phyloP scores from a whole-genome alignment of 2,888 invertebrate species.

The Phalera bucephala region DNA sequence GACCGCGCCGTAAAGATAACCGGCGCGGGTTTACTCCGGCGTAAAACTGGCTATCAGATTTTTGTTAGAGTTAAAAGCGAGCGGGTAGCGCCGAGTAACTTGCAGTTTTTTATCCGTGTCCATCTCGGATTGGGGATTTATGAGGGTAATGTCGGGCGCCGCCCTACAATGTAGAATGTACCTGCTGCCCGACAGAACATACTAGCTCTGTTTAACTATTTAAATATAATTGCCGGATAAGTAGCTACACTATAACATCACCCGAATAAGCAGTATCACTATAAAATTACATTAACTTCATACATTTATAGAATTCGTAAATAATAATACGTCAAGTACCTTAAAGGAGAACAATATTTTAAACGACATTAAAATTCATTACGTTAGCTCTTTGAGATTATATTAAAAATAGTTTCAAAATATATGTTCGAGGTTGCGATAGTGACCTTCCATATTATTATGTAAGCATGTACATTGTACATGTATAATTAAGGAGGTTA shows the following conservation, averaged over 20 bases:
- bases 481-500: too few species aligned
- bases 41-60: neutral
- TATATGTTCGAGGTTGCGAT: too few species aligned
- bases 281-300: too few species aligned
- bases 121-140: slow-evolving; percentile 1
- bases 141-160: neutral
- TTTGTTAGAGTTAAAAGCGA: neutral
- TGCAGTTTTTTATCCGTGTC: neutral
- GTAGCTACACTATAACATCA: too few species aligned
- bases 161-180: neutral
- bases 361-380: too few species aligned
- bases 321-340: too few species aligned
- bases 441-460: too few species aligned
- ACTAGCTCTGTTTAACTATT: neutral
- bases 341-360: too few species aligned
- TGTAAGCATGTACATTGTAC: too few species aligned
- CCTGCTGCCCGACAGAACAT: neutral
- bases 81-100: neutral
- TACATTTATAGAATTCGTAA: neutral
- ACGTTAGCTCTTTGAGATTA: too few species aligned
- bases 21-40: neutral
- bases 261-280: neutral
- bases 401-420: too few species aligned
- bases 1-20: neutral
- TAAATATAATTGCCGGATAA: neutral